Evolutionary conservation across 2,888 invertebrate genomes (phyloP), one percentile per base, ranked within the genome.

Genomic region (Caenorhabditis sp.): DNA sequence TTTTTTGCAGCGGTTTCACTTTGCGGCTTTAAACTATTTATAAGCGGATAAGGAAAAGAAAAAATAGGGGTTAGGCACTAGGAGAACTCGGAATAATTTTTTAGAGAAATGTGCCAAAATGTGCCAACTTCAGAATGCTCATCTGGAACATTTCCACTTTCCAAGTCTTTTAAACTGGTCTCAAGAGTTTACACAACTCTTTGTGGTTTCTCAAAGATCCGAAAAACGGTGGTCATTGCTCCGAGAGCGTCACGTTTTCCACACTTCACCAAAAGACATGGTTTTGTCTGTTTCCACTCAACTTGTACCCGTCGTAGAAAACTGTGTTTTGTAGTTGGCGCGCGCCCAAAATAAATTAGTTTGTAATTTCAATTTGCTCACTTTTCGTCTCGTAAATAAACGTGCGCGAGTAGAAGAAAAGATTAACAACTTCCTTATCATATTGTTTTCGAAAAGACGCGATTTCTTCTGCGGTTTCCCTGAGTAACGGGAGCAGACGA

Each of bases 401-500:
- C 35, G 35, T 35, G 35, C 9, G 35, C 9, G 2, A 7, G 11
- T 9, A 13, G 30, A 30, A 9, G 30, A 9, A 35, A 13, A 9
- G 13, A 35, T 9, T 13, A 50, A 50, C 13, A 15, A 50, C 50
- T 50, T 50, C 50, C 50, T 50, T 46, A 46, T 46, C 26, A 26
- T 24, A 8, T 24, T 46, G 13, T 26, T 46, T 26, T 24, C 46
- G 26, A 35, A 35, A 13, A n/a, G n/a, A n/a, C n/a, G n/a, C n/a
- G n/a, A n/a, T n/a, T n/a, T n/a, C n/a, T n/a, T n/a, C n/a, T n/a
- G n/a, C n/a, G n/a, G n/a, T n/a, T n/a, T n/a, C n/a, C n/a, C n/a
- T n/a, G n/a, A n/a, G n/a, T n/a, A n/a, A n/a, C n/a, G n/a, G n/a
- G n/a, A n/a, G n/a, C n/a, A n/a, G n/a, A n/a, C n/a, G n/a, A n/a